Evolutionary conservation across 2,888 invertebrate genomes (phyloP).

Genomic region (Dasysyrphus albostriatus): DNA sequence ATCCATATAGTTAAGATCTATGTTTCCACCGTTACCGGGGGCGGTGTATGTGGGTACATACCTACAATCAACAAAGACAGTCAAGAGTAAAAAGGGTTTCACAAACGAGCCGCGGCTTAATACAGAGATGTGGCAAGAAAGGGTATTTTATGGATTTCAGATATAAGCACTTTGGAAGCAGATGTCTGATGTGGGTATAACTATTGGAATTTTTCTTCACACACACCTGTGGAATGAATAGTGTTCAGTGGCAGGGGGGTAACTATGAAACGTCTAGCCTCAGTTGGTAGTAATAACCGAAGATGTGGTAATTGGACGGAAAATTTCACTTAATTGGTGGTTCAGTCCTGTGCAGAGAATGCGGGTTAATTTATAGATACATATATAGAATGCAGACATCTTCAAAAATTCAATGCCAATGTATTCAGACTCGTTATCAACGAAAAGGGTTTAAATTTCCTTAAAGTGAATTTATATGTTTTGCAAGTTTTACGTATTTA

Average conservation of each 20-base stretch:
- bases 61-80: conserved; percentile 34
- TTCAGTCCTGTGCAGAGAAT: conserved; percentile 30
- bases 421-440: not conserved
- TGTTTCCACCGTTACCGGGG: conserved; percentile 20
- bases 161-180: conserved; percentile 69
- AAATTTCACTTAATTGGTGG: conserved; percentile 68
- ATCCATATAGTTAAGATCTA: conserved; percentile 31
- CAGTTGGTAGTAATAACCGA: conserved; percentile 32
- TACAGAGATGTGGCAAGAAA: not conserved
- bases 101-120: conserved; percentile 18
- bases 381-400: conserved; percentile 4
- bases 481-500: too few relatives aligned
- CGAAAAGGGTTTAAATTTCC: too few relatives aligned
- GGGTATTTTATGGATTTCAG: conserved; percentile 64
- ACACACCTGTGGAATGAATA: conserved; percentile 67
- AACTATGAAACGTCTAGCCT: conserved; percentile 31
- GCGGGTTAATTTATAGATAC: not conserved
- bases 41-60: not conserved
- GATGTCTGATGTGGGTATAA: conserved; percentile 63
- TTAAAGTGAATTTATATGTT: too few relatives aligned
- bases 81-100: conserved; percentile 41
- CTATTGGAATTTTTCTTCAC: conserved; percentile 46
- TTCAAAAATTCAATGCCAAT: not conserved
- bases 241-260: conserved; percentile 1
- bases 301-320: conserved; percentile 67